Base-by-base conservation (phyloP, 2,888 invertebrate genomes). In the Catonia carolina region DNA sequence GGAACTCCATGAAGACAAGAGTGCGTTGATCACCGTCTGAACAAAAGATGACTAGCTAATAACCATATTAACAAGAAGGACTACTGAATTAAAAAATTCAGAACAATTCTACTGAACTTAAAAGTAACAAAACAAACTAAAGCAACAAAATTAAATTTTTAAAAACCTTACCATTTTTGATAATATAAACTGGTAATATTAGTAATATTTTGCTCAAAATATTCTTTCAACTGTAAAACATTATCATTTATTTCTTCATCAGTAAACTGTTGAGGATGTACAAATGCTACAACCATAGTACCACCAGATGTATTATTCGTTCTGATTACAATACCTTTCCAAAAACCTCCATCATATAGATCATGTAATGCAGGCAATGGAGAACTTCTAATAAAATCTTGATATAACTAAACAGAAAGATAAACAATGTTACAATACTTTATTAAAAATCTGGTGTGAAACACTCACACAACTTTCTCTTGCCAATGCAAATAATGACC, bases 241-340 rank as follows among this genome's bases (percentile, higher is more conserved):
- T 89, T 70, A 63, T 79, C 75, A 0, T 72, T 70, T 33, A 89
- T 68, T 64, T 85, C 79, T 4, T 81, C 80, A 61, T 75, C 71
- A n/a, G 73, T 74, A 39, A 92, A 70, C 61, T 81, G 73, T 73
- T 58, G 60, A 35, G 63, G 63, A 61, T 62, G 61, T 48, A 58
- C 55, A 39, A 86, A 85, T 2, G 90, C 79, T 18, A 94, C 83
- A 3, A 93, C 71, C 90, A 96, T 90, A 2, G 91, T 71, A 67
- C 93, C 88, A 5, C 82, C 80, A 0, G 76, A 77, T 0, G 81
- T 68, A 56, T 74, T 71, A 57, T 75, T 73, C 7, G 70, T 76
- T 10, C 80, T 69, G 14, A 80, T 73, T 1, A 74, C 69, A 48
- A 79, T 61, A 65, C 72, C 71, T 60, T 75, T 69, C 79, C 80